These are phyloP conservation scores for Neelides sp. DNA, from an alignment of 1,140 invertebrate species.

Conservation along the genomic window DNA sequence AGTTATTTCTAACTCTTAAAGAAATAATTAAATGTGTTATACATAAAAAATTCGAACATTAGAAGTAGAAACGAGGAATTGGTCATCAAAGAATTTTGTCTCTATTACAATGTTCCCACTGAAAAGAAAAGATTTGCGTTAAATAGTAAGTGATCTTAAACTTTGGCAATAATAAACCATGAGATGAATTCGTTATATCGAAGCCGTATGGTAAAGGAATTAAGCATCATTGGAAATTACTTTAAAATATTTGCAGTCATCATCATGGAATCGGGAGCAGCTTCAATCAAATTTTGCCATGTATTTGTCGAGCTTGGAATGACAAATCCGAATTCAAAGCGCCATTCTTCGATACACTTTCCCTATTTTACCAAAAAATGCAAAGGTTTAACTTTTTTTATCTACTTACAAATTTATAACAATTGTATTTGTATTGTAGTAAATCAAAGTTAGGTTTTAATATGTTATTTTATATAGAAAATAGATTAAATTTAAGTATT, in stretches of 20 bases:
- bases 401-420: no score
- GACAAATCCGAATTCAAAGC: slow-evolving; percentile 98
- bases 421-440: no score
- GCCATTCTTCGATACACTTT: slow-evolving; percentile 87
- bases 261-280: slow-evolving; percentile 98
- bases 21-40: no score
- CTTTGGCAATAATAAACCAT: not conserved
- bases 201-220: slow-evolving; percentile 12
- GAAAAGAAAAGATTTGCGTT: slow-evolving; percentile 37
- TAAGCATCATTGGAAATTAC: slow-evolving; percentile 39
- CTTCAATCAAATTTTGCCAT: slow-evolving; percentile 96
- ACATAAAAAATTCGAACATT: slow-evolving; percentile 91
- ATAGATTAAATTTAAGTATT: no score
- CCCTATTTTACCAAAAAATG: slow-evolving; percentile 47
- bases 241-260: slow-evolving; percentile 96
- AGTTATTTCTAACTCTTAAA: no score
- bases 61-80: slow-evolving; percentile 86
- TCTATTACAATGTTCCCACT: slow-evolving; percentile 98
- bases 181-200: slow-evolving; percentile 13
- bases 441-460: no score
- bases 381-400: no score
- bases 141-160: not conserved
- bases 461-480: no score
- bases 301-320: slow-evolving; percentile 98
- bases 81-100: slow-evolving; percentile 95